Base-by-base conservation (phyloP, 2,113 vertebrate species). In the Lophius piscatorius region DNA sequence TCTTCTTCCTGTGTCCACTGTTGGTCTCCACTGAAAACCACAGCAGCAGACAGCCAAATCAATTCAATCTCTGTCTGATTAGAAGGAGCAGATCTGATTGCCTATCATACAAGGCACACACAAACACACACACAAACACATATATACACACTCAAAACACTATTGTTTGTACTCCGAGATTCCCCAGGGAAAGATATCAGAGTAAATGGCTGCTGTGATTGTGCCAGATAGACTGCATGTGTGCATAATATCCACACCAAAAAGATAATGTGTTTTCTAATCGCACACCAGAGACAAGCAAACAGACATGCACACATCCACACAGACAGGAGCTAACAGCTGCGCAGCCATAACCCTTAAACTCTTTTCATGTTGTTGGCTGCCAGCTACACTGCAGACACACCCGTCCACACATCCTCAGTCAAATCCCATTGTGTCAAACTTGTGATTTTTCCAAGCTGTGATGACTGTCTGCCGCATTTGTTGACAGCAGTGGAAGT, bases 201-300 rank as follows among this genome's bases (percentile, higher is more conserved):
- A 69, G 74, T 78, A 80, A 87, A 90, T 84, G 81, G 70, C 60
- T 71, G 65, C 38, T 6, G 76, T 84, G 83, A 88, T 88, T 78
- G 86, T 81, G 76, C 78, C 81, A 79, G 86, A 88, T 82, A 86
- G 83, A 89, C 80, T 84, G 80, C 71, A 87, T 85, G 73, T 85
- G 78, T 82, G 84, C 83, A 83, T 82, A 86, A 83, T 78, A 88
- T 82, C 74, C 86, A 85, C 84, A 78, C 56, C 4, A 70, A 84
- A 74, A 73, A 82, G 83, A 82, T 88, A 85, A 89, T 89, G 83
- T 83, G 81, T 87, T 83, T 82, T 79, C 80, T 87, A 88, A 89
- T 87, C 80, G 68, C 83, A 83, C 84, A 81, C 78, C 74, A 77
- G 86, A 88, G 86, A 89, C 50, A 17, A 51, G 47, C 71, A 75